Conservation (phyloP, 92 coral and sea anemone species). For the Epizoanthus scotinus region DNA sequence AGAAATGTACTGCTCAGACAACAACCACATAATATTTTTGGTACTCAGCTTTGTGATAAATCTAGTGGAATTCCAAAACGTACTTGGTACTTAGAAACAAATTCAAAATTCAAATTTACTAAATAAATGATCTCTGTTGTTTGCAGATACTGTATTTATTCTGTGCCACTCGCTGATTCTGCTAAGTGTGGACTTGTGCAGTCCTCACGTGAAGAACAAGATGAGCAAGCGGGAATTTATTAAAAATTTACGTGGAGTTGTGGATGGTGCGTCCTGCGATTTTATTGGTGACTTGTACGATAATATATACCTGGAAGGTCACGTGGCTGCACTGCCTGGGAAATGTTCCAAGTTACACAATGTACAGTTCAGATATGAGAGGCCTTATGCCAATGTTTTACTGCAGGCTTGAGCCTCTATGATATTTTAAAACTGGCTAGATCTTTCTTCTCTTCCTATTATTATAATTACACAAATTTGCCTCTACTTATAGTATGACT, state of each 20-base stretch:
- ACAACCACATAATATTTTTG: no score
- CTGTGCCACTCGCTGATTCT: conserved; percentile 93
- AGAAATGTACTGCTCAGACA: no score
- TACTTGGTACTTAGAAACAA: no score
- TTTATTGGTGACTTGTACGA: conserved; percentile 95
- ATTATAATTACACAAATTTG: no score
- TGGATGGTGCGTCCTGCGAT: conserved; percentile 80
- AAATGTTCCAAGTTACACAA: conserved; percentile 69
- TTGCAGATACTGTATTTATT: conserved; percentile 86
- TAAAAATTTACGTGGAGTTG: conserved; percentile 94
- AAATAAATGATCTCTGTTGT: neutral
- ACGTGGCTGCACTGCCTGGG: conserved; percentile 77
- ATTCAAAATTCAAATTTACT: neutral
- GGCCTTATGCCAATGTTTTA: conserved; percentile 96
- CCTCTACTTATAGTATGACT: no score
- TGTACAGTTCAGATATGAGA: conserved; percentile 80
- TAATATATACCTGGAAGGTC: conserved; percentile 85
- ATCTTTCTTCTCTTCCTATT: no score
- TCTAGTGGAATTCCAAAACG: no score
- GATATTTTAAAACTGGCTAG: neutral
- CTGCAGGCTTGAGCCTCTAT: conserved; percentile 57
- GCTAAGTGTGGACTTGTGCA: conserved; percentile 95
- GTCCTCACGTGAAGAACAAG: conserved; percentile 97
- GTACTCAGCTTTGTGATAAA: no score
- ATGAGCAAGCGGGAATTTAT: conserved; percentile 98